A percentile compares a stretch with the other conserved stretches of the same genome.
Conservation (phyloP, 2,113 vertebrate genomes). For the Isurus oxyrinchus region DNA sequence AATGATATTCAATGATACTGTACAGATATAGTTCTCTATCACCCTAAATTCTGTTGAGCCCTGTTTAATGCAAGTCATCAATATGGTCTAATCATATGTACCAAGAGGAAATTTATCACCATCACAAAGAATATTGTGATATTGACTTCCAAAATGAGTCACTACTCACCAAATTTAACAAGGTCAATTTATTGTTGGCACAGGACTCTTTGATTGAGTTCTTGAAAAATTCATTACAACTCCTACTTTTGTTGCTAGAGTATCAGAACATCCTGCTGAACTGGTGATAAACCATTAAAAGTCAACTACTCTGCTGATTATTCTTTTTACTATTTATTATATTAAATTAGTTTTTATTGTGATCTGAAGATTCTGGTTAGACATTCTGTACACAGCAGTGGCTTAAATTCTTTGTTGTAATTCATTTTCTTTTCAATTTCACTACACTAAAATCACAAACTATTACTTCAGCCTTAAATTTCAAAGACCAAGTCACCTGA, state of each 20-base stretch:
- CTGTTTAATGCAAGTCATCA: slow-evolving; percentile 4
- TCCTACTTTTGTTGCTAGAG: not conserved
- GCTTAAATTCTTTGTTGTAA: not conserved
- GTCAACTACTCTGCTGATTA: not conserved
- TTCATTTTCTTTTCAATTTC: not conserved
- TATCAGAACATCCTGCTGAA: not conserved
- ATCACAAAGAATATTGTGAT: not conserved
- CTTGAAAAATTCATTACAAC: not conserved
- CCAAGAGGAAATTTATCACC: not conserved
- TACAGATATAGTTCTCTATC: not conserved
- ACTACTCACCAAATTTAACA: not conserved
- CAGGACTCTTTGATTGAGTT: not conserved
- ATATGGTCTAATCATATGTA: slow-evolving; percentile 19
- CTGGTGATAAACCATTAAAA: not conserved
- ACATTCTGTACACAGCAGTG: not conserved
- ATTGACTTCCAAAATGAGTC: not conserved
- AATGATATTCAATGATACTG: not conserved
- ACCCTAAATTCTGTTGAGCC: not conserved
- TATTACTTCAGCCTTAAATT: not conserved
- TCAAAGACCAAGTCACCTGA: not conserved
- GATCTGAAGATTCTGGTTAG: not conserved
- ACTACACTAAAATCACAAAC: not conserved
- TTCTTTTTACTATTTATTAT: not conserved
- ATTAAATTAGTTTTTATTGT: slow-evolving; percentile 17
- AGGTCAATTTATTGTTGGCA: not conserved